Evolutionary conservation across 2,888 invertebrate species (phyloP), one percentile per base, ranked within the genome.

Genomic region (Megaustenia siamemsis): DNA sequence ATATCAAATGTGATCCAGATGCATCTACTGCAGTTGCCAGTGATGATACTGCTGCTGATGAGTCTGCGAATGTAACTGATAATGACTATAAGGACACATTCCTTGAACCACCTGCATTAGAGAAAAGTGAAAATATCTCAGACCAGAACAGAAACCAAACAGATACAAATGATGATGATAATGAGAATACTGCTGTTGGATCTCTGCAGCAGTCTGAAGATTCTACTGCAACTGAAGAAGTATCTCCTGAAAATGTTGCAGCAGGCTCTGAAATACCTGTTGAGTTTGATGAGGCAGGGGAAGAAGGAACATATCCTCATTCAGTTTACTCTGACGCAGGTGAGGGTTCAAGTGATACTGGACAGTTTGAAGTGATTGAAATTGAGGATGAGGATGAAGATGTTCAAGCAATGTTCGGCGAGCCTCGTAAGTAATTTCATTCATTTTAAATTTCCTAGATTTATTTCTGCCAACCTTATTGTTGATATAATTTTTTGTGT

Each of bases 321-420:
- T 81, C 85, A 40, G 75, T 71, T 45, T 80, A 79, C 28, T 81
- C 85, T 5, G 79, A 85, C 68, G 68, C 76, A 66, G 85, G 85
- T 28, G 85, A 85, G 63, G 85, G 85, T 6, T 76, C 85, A 12
- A 81, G 85, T 76, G 83, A 83, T 71, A 45, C 71, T 56, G 84
- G 80, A 1, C 85, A 85, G 71, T 85, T 85, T 77, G 85, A 85
- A 77, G 85, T 85, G 1, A 85, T 85, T 76, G 85, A 85, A 75
- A 85, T 85, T 32, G 85, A 85, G 43, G 85, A 85, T 66, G 85
- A 85, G 56, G 85, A 85, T 81, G 85, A 85, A 81, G 85, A 85
- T 77, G 85, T 85, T 28, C 81, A 81, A 38, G 85, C 81, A 21
- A 81, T 85, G 76, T 85, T 85, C 75, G 81, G 60, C 24, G 85